These are phyloP conservation scores for Astreopora myriophthalma DNA, from an alignment of 64 coral and sea anemone genomes.

Conservation along the genomic window DNA sequence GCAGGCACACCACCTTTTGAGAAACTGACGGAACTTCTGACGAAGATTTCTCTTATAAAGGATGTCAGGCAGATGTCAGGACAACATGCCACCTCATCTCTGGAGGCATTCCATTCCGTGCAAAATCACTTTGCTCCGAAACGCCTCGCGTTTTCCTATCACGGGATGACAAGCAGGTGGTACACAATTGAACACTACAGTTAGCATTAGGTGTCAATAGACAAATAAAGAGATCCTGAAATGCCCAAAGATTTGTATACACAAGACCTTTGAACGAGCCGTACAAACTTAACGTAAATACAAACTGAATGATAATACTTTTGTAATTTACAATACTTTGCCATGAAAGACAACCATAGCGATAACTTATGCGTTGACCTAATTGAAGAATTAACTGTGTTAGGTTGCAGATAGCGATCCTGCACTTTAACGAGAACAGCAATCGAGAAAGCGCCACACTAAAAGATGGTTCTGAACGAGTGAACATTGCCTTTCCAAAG, in stretches of 20 bases:
- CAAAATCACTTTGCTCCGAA: slow-evolving; percentile 57
- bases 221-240: too few species aligned
- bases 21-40: slow-evolving; percentile 45
- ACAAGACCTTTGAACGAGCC: neutral
- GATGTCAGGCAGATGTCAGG: slow-evolving; percentile 59
- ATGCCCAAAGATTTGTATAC: neutral
- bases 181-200: neutral
- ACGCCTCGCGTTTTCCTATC: too few species aligned
- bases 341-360: neutral
- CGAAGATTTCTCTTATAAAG: slow-evolving; percentile 2
- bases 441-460: neutral
- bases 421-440: slow-evolving; percentile 33
- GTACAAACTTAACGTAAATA: neutral
- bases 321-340: neutral
- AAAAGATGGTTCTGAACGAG: neutral
- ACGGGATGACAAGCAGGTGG: too few species aligned
- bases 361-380: neutral
- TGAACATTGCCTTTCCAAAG: slow-evolving; percentile 10
- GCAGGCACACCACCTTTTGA: slow-evolving; percentile 1
- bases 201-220: neutral
- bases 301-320: neutral
- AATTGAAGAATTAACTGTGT: neutral
- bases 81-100: slow-evolving; percentile 45
- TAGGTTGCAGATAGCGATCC: slow-evolving; percentile 10
- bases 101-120: slow-evolving; percentile 62